Conservation (phyloP, 2,113 vertebrate species). For the Planiliza haematocheilus region DNA sequence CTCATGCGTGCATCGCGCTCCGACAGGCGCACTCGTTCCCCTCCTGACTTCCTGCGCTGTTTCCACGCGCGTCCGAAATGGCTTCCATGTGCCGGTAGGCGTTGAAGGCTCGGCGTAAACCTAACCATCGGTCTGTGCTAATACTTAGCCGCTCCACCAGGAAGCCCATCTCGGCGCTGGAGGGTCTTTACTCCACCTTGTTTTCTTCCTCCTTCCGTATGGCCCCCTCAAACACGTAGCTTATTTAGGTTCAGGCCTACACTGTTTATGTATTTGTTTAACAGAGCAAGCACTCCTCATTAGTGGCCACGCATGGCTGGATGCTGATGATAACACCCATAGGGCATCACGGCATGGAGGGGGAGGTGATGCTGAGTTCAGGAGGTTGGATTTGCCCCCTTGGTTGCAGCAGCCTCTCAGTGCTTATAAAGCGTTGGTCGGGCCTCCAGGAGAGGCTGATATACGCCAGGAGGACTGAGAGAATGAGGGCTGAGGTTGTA, state of each 20-base stretch:
- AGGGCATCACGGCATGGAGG: conserved; percentile 42
- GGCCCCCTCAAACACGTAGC: neutral
- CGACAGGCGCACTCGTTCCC: conserved; percentile 45
- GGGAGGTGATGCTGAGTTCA: conserved; percentile 66
- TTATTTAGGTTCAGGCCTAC: conserved; percentile 47
- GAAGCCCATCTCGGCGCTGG: conserved; percentile 22
- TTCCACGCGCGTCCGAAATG: conserved; percentile 58
- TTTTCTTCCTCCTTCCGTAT: conserved; percentile 11
- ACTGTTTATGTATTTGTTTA: conserved; percentile 70
- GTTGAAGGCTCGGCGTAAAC: conserved; percentile 57
- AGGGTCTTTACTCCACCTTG: conserved; percentile 31
- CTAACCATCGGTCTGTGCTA: conserved; percentile 34
- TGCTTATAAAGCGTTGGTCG: conserved; percentile 33
- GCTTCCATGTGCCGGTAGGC: conserved; percentile 70
- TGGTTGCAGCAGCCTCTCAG: conserved; percentile 36
- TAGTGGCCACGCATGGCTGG: conserved; percentile 60
- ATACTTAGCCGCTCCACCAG: conserved; percentile 35
- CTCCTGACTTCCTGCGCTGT: conserved; percentile 46
- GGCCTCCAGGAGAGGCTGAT: conserved; percentile 56
- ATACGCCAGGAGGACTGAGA: conserved; percentile 35
- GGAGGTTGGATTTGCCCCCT: conserved; percentile 34
- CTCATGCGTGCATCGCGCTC: conserved; percentile 54
- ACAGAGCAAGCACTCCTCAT: conserved; percentile 58
- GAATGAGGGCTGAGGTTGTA: conserved; percentile 35
- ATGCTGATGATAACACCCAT: conserved; percentile 60